phyloP scores from a whole-genome alignment of 2,888 invertebrate species.

The Julus scandinavius region DNA sequence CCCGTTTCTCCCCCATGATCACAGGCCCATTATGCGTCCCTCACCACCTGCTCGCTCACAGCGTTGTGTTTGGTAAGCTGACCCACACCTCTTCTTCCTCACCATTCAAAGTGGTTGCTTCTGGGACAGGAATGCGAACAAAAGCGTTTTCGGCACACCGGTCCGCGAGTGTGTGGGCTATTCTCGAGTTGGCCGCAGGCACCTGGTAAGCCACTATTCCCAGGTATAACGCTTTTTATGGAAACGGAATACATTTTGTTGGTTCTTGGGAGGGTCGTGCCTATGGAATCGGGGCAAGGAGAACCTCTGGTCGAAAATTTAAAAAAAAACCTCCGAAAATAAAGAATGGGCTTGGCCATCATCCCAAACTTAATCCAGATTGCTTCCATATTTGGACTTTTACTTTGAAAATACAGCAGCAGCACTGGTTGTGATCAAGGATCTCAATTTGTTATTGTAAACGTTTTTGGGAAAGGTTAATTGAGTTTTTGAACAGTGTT shows the following conservation, averaged over 20 bases:
- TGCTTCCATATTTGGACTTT: neutral
- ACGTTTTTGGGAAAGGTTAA: neutral
- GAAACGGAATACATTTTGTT: neutral
- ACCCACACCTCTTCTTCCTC: constrained; percentile 19
- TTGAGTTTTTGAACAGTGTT: too few species aligned
- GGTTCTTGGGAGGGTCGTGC: neutral
- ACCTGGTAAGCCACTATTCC: neutral
- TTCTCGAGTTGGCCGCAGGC: constrained; percentile 34
- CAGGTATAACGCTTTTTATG: neutral
- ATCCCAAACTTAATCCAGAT: neutral
- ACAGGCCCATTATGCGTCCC: constrained; percentile 22
- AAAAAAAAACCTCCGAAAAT: neutral
- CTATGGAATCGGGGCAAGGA: constrained; percentile 19
- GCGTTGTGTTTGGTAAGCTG: neutral
- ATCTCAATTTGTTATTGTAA: neutral
- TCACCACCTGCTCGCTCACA: neutral
- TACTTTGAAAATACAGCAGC: neutral
- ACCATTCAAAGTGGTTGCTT: constrained; percentile 4
- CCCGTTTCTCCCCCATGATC: constrained; percentile 18
- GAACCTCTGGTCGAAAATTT: neutral
- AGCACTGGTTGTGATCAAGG: neutral
- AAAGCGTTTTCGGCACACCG: neutral
- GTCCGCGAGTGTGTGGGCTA: constrained; percentile 34
- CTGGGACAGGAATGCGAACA: constrained; percentile 37
- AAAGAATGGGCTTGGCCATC: neutral